phyloP scores from a whole-genome alignment of 2,888 invertebrate species.

The Calameuta filiformis region DNA sequence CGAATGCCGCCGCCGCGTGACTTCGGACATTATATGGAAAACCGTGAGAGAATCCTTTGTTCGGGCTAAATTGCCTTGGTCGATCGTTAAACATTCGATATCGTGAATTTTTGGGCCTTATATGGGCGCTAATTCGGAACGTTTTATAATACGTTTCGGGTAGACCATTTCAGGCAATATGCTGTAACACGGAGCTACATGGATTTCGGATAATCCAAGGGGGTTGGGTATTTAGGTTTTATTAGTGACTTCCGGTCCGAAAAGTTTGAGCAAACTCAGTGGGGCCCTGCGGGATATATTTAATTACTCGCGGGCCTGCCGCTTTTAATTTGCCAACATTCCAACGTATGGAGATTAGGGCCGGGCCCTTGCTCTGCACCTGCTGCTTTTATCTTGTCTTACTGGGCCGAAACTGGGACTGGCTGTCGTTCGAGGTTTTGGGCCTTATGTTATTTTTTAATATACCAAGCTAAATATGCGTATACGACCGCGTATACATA shows the following conservation, averaged over 20 bases:
- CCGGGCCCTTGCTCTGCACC: background rate
- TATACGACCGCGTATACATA: background rate
- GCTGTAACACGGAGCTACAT: background rate
- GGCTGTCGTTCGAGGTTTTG: background rate
- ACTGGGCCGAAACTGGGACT: background rate
- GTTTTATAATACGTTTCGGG: background rate
- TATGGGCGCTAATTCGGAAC: background rate
- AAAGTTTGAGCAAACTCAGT: background rate
- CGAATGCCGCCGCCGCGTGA: background rate
- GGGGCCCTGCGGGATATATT: background rate
- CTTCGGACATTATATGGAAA: background rate
- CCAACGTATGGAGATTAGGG: background rate
- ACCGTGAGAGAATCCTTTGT: background rate
- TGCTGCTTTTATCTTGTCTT: constrained; percentile 1
- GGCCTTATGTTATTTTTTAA: background rate
- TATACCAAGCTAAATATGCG: background rate
- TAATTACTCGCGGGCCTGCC: background rate
- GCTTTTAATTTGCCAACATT: constrained; percentile 1
- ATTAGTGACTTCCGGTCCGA: background rate
- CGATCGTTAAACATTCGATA: background rate
- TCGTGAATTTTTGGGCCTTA: background rate
- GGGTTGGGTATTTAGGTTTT: background rate
- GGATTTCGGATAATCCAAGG: background rate
- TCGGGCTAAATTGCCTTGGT: background rate
- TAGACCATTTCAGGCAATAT: background rate